Evolutionary conservation across 2,888 invertebrate genomes (phyloP).

Genomic region (Meganola albula): DNA sequence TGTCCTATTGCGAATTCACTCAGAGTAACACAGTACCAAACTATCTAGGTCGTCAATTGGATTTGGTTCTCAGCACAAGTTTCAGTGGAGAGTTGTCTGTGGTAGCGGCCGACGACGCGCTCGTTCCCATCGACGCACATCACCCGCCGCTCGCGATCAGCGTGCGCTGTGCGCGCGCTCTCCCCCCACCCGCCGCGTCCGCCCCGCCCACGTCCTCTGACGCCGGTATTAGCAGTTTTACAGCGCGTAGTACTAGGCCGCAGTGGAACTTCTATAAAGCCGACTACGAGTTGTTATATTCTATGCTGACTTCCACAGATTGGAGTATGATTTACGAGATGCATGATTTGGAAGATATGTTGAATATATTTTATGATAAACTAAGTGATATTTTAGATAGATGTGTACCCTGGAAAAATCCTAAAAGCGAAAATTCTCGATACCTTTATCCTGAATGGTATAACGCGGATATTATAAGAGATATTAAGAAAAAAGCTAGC

Average conservation of each 20-base stretch:
- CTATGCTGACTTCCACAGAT: neutral
- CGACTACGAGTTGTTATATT: constrained; percentile 1
- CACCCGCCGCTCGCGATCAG: constrained; percentile 5
- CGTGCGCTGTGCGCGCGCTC: too few relatives aligned
- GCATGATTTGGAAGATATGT: constrained; percentile 1
- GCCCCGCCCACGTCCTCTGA: neutral
- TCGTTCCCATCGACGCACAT: constrained; percentile 3
- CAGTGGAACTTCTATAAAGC: constrained; percentile 4
- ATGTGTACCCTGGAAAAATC: constrained; percentile 3
- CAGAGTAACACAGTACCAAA: constrained; percentile 4
- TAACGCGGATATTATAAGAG: neutral
- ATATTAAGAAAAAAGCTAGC: neutral
- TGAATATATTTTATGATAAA: constrained; percentile 1
- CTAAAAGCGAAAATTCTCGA: neutral
- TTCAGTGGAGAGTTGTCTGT: neutral
- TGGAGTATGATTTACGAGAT: constrained; percentile 1
- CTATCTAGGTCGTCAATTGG: constrained; percentile 2
- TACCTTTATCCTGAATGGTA: constrained; percentile 5
- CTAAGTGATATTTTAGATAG: neutral
- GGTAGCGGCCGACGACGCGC: neutral
- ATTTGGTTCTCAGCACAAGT: constrained; percentile 4
- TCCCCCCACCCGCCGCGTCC: neutral
- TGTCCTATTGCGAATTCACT: constrained; percentile 1
- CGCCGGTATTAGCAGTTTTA: neutral
- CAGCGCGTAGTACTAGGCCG: neutral